A percentile compares a stretch with the other conserved stretches of the same genome.
Conservation (phyloP, 92 coral and sea anemone species). For the Scolanthus callimorphus region DNA sequence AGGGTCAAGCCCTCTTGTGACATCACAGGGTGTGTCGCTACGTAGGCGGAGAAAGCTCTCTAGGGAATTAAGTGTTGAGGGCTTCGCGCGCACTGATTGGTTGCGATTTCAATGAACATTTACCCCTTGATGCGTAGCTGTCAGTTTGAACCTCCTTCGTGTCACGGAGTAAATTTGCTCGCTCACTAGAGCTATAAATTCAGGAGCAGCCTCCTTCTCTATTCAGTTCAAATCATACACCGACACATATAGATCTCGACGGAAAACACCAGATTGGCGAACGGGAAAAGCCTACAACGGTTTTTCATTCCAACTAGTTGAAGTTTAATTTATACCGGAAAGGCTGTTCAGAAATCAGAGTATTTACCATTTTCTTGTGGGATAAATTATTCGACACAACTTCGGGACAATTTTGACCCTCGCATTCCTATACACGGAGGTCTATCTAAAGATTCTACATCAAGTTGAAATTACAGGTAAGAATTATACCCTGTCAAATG, state of each 20-base stretch:
- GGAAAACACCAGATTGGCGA: not conserved
- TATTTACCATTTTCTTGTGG: not conserved
- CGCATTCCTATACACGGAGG: conserved; percentile 1
- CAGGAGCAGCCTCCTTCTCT: not conserved
- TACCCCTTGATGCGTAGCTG: conserved; percentile 91
- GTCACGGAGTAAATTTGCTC: conserved; percentile 18
- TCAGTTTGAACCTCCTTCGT: conserved; percentile 89
- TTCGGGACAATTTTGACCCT: not conserved
- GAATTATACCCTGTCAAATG: not conserved
- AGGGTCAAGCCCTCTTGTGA: conserved; percentile 76
- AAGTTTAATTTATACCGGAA: not conserved
- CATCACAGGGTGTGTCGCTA: conserved; percentile 97
- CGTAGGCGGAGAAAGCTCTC: conserved; percentile 95
- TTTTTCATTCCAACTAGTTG: not conserved
- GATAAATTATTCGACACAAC: not conserved
- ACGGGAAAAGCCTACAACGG: conserved; percentile 1
- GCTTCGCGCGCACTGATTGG: conserved; percentile 69
- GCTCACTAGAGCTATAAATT: not conserved
- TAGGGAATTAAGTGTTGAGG: conserved; percentile 76
- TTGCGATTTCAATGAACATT: conserved; percentile 50
- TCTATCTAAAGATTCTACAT: too few species aligned
- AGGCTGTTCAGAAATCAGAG: not conserved
- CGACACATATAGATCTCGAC: not conserved
- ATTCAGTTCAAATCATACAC: not conserved
- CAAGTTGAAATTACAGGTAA: not conserved